These are phyloP conservation scores for Grammomys surdaster DNA, from an alignment of 2,113 vertebrate genomes.

Conservation along the genomic window DNA sequence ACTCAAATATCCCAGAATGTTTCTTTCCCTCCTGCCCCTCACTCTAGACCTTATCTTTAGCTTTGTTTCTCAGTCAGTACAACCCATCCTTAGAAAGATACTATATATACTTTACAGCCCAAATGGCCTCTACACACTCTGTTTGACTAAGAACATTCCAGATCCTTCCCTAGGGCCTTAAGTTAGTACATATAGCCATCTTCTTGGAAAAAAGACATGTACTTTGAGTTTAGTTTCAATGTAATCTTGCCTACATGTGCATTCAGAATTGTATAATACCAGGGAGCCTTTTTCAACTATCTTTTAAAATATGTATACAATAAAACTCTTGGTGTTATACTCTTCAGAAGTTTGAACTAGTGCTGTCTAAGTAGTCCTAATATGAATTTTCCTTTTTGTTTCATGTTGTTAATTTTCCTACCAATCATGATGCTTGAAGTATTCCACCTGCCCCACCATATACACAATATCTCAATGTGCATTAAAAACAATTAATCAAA, in stretches of 20 bases:
- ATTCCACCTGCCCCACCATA: not conserved
- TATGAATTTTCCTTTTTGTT: not conserved
- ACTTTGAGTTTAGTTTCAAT: not conserved
- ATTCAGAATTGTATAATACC: not conserved
- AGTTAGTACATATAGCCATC: not conserved
- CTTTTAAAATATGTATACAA: not conserved
- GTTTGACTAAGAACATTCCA: not conserved
- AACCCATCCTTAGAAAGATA: not conserved
- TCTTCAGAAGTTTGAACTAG: not conserved
- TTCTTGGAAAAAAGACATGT: not conserved
- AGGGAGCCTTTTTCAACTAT: not conserved
- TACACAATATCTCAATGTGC: not conserved
- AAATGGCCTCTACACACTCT: not conserved
- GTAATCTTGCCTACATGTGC: not conserved
- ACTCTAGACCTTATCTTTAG: not conserved
- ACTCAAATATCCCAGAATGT: not conserved
- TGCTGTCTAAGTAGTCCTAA: not conserved
- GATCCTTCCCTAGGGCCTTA: not conserved
- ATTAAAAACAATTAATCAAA: not conserved
- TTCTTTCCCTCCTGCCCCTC: not conserved
- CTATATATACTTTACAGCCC: not conserved
- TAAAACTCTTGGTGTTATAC: not conserved
- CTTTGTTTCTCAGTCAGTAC: not conserved
- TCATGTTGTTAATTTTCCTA: not conserved
- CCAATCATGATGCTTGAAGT: not conserved